A percentile compares a stretch with the other conserved stretches of the same genome.
These are phyloP conservation scores for Neosilurus mollespiculum DNA, from an alignment of 2,797 vertebrate genomes.

Conservation along the genomic window DNA sequence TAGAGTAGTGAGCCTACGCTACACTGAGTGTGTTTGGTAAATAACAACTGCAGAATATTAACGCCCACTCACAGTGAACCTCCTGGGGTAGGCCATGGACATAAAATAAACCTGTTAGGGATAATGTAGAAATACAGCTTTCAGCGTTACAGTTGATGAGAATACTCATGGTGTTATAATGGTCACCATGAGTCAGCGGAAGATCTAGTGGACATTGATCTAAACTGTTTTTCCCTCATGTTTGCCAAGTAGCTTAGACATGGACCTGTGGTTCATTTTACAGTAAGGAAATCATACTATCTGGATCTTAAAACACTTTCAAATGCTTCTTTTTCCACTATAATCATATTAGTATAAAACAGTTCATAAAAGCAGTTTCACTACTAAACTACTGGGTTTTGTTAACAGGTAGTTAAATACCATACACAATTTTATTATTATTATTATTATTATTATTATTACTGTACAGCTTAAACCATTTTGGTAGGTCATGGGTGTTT, in stretches of 20 bases:
- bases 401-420: not conserved
- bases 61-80: conserved; percentile 20
- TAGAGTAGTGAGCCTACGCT: conserved; percentile 20
- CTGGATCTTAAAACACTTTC: not conserved
- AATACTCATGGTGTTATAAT: conserved; percentile 6
- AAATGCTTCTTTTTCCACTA: not conserved
- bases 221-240: conserved; percentile 28
- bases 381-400: too few species aligned
- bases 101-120: not conserved
- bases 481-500: not conserved
- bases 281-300: not conserved
- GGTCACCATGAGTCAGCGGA: conserved; percentile 26
- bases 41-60: conserved; percentile 33
- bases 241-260: not conserved
- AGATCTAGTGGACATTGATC: not conserved
- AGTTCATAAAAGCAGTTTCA: not conserved
- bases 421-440: not conserved
- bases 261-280: conserved; percentile 6
- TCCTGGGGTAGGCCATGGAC: conserved; percentile 16
- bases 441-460: too few species aligned
- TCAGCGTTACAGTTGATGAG: not conserved
- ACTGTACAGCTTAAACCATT: not conserved
- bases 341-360: not conserved
- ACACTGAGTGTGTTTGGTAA: conserved; percentile 18
- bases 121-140: conserved; percentile 7